Percentiles rank a stretch among this genome's conserved stretches.
Evolutionary conservation across 2,888 invertebrate genomes (phyloP).

Genomic region (Zhuqinia jingwanae): DNA sequence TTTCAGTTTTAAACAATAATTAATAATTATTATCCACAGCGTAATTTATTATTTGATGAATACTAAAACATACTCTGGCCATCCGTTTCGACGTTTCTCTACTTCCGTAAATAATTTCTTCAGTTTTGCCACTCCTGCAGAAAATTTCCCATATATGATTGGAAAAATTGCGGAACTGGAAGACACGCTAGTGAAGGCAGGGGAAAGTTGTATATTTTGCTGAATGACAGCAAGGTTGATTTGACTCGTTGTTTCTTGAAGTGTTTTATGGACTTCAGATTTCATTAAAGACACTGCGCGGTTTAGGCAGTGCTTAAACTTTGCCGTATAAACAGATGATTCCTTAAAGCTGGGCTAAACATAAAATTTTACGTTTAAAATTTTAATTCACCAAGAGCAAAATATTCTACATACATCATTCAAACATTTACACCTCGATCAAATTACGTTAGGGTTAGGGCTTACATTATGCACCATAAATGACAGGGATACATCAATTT

Average conservation of each 20-base stretch:
- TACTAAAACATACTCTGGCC: conserved; percentile 86
- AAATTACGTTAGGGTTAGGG: no score
- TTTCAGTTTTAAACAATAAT: no score
- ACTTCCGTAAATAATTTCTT: conserved; percentile 90
- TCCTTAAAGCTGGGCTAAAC: conserved; percentile 92
- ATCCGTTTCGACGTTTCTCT: conserved; percentile 88
- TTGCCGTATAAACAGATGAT: conserved; percentile 89
- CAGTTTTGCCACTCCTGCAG: conserved; percentile 93
- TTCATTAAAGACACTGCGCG: conserved; percentile 90
- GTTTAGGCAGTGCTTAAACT: conserved; percentile 91
- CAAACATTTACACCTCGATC: no score
- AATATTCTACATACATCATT: no score
- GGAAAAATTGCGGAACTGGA: conserved; percentile 84
- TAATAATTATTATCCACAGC: no score
- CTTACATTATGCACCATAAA: conserved; percentile 92
- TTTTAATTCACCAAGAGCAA: no score
- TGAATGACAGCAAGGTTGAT: conserved; percentile 82
- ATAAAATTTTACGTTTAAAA: no score
- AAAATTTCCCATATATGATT: conserved; percentile 96
- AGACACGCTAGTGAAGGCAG: conserved; percentile 84
- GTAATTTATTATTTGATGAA: no score
- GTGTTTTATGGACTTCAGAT: conserved; percentile 88
- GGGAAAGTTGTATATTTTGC: conserved; percentile 81
- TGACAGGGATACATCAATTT: conserved; percentile 92
- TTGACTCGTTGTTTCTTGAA: conserved; percentile 90